Conservation (phyloP, 1,140 invertebrate species). For the Sycophaga agraensis region DNA sequence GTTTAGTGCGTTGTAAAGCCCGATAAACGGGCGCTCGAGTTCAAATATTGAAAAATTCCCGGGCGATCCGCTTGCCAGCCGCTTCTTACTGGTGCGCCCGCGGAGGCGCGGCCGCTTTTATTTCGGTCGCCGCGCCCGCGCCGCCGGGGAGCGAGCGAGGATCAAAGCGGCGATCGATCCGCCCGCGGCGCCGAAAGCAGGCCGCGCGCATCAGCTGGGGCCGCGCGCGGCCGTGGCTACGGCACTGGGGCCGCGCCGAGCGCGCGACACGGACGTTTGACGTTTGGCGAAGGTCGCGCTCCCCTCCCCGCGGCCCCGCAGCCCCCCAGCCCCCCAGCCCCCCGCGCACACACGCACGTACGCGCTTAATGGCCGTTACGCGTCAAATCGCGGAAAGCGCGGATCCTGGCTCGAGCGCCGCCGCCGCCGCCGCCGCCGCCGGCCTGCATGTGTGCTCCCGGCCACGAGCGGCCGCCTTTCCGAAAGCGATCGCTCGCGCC, state of each 20-base stretch:
- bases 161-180: no score
- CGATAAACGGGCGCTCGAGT: no score
- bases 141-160: no score
- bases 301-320: neutral
- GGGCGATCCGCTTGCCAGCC: no score
- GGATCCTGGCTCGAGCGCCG: neutral
- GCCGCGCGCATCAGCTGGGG: no score
- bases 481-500: constrained; percentile 12
- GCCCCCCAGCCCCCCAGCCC: constrained; percentile 9
- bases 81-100: no score
- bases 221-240: neutral
- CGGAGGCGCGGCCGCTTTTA: no score
- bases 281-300: constrained; percentile 41
- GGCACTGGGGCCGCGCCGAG: neutral
- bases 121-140: no score
- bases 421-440: neutral
- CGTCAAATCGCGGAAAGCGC: constrained; percentile 34
- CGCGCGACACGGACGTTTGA: constrained; percentile 34
- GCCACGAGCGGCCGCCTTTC: neutral
- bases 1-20: no score
- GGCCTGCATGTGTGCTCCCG: constrained; percentile 11
- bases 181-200: no score
- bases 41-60: no score
- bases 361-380: constrained; percentile 41
- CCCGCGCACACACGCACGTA: constrained; percentile 27